Percentiles rank a stretch among this genome's conserved stretches.
These are phyloP conservation scores for Alloplasta piceator DNA, from an alignment of 2,888 invertebrate genomes.

Conservation along the genomic window DNA sequence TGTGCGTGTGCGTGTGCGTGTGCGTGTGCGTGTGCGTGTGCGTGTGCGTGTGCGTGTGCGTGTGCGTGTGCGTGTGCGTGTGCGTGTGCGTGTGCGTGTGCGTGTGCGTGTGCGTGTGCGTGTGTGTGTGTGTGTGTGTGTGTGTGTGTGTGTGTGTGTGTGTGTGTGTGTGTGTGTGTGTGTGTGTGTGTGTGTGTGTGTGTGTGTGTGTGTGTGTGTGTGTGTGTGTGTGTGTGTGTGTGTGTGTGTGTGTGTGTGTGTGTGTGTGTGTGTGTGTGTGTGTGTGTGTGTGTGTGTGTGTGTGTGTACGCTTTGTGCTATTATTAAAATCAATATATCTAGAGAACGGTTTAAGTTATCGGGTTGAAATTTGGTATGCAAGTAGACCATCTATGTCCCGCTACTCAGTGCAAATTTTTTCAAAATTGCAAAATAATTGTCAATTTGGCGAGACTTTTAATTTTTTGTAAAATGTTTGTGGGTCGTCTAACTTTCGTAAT, in stretches of 20 bases:
- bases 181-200: constrained; percentile 9
- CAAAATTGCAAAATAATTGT: too few species aligned
- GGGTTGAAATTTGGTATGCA: too few species aligned
- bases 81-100: constrained; percentile 9
- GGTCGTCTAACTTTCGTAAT: too few species aligned
- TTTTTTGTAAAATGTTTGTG: too few species aligned
- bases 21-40: constrained; percentile 3
- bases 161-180: constrained; percentile 9
- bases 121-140: constrained; percentile 9
- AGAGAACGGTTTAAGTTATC: too few species aligned
- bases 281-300: constrained; percentile 9
- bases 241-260: constrained; percentile 9
- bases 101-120: constrained; percentile 9
- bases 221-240: constrained; percentile 9
- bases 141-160: constrained; percentile 9
- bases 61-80: constrained; percentile 9
- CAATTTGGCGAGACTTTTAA: too few species aligned
- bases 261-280: constrained; percentile 9
- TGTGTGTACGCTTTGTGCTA: too few species aligned
- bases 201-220: constrained; percentile 9
- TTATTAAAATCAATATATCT: too few species aligned
- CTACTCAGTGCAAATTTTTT: too few species aligned
- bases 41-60: constrained; percentile 7
- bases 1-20: constrained; percentile 1
- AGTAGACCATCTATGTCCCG: too few species aligned